Base-by-base conservation (phyloP, 2,888 invertebrate genomes). In the Epinotia bilunana region DNA sequence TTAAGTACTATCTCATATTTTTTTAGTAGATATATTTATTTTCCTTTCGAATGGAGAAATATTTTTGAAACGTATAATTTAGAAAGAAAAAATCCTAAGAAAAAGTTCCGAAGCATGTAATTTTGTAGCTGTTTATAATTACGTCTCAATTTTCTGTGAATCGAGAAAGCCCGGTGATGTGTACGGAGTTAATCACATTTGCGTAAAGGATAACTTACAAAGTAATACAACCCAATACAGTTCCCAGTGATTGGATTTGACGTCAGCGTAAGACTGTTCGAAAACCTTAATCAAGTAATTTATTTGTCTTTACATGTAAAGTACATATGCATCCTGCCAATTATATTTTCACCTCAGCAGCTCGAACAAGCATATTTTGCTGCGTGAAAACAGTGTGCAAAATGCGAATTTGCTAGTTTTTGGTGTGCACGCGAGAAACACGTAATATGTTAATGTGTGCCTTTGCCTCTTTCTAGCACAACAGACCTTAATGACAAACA, bases 201-300 rank as follows among this genome's bases (percentile, higher is more conserved):
- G 57, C 39, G 65, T 33, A 67, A 28, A 16, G 60, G 33, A 60
- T 57, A 13, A 39, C 55, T 28, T 57, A 39, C 57, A 20, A 57
- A 43, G 57, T 68, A 28, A 28, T 28, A 60, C 28, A 60, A 6
- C n/a, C 33, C 16, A 33, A 33, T 33, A 13, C 60, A 28, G 60
- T 33, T 60, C 33, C n/a, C 20, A 20, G 13, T 57, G 57, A 68
- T 68, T 58, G 57, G 57, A 57, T 68, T 57, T 68, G 57, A 49
- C 43, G 55, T 23, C 12, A 28, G 6, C 2, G 16, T 60, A 60
- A 16, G 49, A 49, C n/a, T n/a, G 16, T 16, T 49, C 16, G 49
- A 49, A 49, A 49, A 49, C 16, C 49, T 49, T 49, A 49, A 16
- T 49, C 7, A 7, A 33, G 6, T 33, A 7, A 33, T 33, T 33